Evolutionary conservation across 2,113 vertebrate genomes (phyloP).

Genomic region (Cryptoleucopteryx plumbea): DNA sequence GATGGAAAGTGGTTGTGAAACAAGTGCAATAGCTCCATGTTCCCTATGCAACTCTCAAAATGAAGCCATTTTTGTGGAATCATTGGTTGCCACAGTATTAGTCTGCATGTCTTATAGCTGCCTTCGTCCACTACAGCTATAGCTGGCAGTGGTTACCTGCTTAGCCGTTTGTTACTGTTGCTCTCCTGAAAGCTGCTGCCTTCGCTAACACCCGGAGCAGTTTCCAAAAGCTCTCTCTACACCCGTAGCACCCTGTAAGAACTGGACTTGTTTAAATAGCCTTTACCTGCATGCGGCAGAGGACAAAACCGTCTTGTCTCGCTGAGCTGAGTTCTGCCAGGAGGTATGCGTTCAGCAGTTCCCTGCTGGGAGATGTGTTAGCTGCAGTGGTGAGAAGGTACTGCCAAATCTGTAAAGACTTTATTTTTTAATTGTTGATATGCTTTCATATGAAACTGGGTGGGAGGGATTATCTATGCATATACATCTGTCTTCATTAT

Average conservation of each 20-base stretch:
- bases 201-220: fast-evolving
- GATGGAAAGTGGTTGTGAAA: background rate
- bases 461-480: background rate
- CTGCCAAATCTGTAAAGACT: background rate
- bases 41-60: background rate
- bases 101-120: background rate
- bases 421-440: background rate
- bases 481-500: background rate
- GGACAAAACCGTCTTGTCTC: background rate
- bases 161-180: background rate
- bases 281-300: background rate
- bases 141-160: background rate
- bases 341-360: background rate
- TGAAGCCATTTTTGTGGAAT: background rate
- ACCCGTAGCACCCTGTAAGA: background rate
- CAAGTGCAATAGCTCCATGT: background rate
- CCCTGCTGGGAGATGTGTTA: background rate
- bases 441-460: background rate
- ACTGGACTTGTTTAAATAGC: background rate
- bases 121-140: background rate
- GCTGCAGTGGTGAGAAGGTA: background rate
- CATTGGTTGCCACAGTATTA: background rate
- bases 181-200: background rate
- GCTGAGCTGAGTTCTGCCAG: background rate
- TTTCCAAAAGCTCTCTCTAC: background rate